Evolutionary conservation across 2,113 vertebrate species (phyloP), one percentile per base, ranked within the genome.

Genomic region (Sigmodon hispidus): DNA sequence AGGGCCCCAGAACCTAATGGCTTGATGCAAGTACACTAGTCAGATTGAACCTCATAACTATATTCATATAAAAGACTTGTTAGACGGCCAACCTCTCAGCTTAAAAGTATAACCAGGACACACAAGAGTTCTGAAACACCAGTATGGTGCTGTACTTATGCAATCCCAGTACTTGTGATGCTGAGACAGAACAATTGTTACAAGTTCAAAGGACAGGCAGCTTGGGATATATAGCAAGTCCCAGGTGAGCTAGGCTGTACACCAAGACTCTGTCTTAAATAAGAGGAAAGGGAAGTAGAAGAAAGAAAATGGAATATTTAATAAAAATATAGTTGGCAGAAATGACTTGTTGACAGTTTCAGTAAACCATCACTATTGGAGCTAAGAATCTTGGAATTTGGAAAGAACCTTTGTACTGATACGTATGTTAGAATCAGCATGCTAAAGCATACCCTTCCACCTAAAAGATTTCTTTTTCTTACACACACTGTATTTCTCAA

Each of bases 341-440:
- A 89, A 67, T 67, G 21, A 29, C 43, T 69, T 79, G 10, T 73
- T 91, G 73, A 80, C 59, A 57, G 55, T 95, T 89, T 95, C 87
- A 73, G 90, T 94, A 79, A 57, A 69, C 69, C 21, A 50, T 91
- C n/a, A 90, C 1, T 92, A 15, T 79, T 93, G 80, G 48, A 83
- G 57, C 84, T 69, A 65, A 95, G 48, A 95, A 55, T 92, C 52
- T 88, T 48, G 75, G 96, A 94, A 48, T 36, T n/a, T 70, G 81
- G 87, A 92, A 15, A 92, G 67, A 48, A 29, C 70, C 17, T 59
- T 76, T 85, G 63, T 86, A 89, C 24, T 93, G n/a, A n/a, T 77
- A 76, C 91, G 9, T 87, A 55, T 72, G 59, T 11, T 43, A 67
- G 87, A 87, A 21, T 5, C 55, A 81, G 55, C 29, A n/a, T 81